Evolutionary conservation across 2,797 vertebrate genomes (phyloP), one percentile per base, ranked within the genome.

Genomic region (Bovichtus variegatus): DNA sequence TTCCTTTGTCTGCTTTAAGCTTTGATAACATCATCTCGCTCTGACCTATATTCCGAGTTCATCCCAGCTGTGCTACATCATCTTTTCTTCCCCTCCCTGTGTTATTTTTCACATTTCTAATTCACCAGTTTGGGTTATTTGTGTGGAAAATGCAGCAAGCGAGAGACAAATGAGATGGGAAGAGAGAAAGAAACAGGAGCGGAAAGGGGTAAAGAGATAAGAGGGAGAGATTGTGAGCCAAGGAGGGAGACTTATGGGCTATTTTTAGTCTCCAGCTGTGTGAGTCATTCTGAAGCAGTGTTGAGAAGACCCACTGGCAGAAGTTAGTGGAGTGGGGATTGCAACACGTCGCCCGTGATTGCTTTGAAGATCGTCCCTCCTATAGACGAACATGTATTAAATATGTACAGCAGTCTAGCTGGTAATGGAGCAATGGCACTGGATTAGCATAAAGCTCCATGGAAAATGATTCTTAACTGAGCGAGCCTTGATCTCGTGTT

Each of bases 261-360:
- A 93, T 94, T 93, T 94, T 88, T 94, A 93, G 92, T 87, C 80
- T 74, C 89, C 90, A 92, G 93, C 90, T 93, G 88, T 82, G 89
- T 92, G 92, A 94, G 90, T 93, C 92, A 93, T 71, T 88, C 80
- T 78, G 84, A 84, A 87, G 83, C 80, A 67, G 82, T 66, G 78
- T 36, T 34, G 75, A 82, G 83, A 78, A 83, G 87, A 86, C 57
- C 80, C 79, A 66, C 60, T 72, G 74, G 73, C 81, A 49, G 73
- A 87, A 47, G 66, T 67, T 55, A 61, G 65, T 0, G 36, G 49
- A 64, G 53, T 46, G 38, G 27, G 70, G 70, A 78, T 8, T 53
- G 82, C 64, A 75, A 84, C 51, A 29, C 21, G 59, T 75, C 40
- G 64, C 49, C 61, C 38, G 58, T 61, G 75, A 63, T n/a, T 5